Base-by-base conservation (phyloP, 2,797 vertebrate species). In the Hemitrygon akajei region DNA sequence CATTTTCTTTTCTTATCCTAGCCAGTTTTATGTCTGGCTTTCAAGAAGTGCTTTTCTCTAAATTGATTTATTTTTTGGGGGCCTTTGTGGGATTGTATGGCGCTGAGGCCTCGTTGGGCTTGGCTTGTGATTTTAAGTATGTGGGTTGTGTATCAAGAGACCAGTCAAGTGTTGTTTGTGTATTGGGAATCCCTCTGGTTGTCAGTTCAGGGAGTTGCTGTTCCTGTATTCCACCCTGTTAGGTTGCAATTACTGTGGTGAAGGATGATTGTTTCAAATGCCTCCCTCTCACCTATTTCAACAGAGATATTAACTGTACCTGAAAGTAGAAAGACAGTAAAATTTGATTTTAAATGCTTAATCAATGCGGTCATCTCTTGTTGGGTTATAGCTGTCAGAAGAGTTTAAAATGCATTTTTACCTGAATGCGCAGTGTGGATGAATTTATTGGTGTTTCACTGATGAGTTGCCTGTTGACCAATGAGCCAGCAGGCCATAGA, bases 41-140 rank as follows among this genome's bases (percentile, higher is more conserved):
- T 76, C 22, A 58, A 56, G 69, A 47, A 30, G 22, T 75, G 37
- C 40, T 75, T 14, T 27, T 73, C 27, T 73, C 40, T 93, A 93
- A 93, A 56, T 56, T 76, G 91, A 93, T 93, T 30, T 93, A 37
- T 40, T 93, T 37, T 81, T 22, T 75, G 71, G 71, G 69, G 25
- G 6, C 22, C 6, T 75, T 89, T 69, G 86, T 22, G 86, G 60
- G 60, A 66, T n/a, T 66, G n/a, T 25, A 20, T 89, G 63, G 3
- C 63, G 10, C n/a, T 37, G 86, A 89, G 34, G 63, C 60, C 63
- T 69, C 69, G n/a, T 3, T 30, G 16, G n/a, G 20, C 84, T 89
- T 18, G 1, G n/a, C 16, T 66, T 89, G 16, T 37, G 18, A 22
- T 34, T 69, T 7, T 20, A 37, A 34, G 34, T 34, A n/a, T 37